These are phyloP conservation scores for Eupithecia inturbata DNA, from an alignment of 2,888 invertebrate genomes.

Conservation along the genomic window DNA sequence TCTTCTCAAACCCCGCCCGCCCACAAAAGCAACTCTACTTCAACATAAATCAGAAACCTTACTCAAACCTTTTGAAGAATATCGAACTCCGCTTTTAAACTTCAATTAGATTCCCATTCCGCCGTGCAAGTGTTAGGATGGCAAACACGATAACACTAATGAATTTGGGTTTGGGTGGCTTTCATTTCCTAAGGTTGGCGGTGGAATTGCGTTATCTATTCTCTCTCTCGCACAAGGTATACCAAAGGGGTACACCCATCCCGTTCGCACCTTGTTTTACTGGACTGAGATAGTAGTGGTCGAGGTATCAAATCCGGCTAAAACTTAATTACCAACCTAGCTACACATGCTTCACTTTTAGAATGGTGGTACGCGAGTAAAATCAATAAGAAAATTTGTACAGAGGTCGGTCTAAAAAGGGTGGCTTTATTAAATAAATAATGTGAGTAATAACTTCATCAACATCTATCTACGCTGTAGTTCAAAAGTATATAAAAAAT, in stretches of 20 bases:
- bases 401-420: slow-evolving; percentile 14
- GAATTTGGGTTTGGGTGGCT: slow-evolving; percentile 71
- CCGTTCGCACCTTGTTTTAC: slow-evolving; percentile 50
- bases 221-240: slow-evolving; percentile 46
- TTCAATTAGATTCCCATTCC: slow-evolving; percentile 51
- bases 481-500: neutral
- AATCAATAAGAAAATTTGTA: slow-evolving; percentile 14
- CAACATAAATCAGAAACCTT: slow-evolving; percentile 27
- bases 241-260: slow-evolving; percentile 29
- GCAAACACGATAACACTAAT: slow-evolving; percentile 71
- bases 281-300: slow-evolving; percentile 48
- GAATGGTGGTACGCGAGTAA: neutral
- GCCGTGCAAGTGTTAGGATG: slow-evolving; percentile 58
- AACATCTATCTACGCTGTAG: neutral
- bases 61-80: slow-evolving; percentile 34
- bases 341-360: slow-evolving; percentile 18
- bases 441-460: neutral
- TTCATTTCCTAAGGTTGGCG: slow-evolving; percentile 70
- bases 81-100: slow-evolving; percentile 36
- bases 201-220: slow-evolving; percentile 55
- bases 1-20: neutral
- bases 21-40: slow-evolving; percentile 24
- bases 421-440: neutral
- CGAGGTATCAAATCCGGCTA: slow-evolving; percentile 42
- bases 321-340: slow-evolving; percentile 42